These are phyloP conservation scores for Theristicus caerulescens DNA, from an alignment of 2,113 vertebrate species.

Conservation along the genomic window DNA sequence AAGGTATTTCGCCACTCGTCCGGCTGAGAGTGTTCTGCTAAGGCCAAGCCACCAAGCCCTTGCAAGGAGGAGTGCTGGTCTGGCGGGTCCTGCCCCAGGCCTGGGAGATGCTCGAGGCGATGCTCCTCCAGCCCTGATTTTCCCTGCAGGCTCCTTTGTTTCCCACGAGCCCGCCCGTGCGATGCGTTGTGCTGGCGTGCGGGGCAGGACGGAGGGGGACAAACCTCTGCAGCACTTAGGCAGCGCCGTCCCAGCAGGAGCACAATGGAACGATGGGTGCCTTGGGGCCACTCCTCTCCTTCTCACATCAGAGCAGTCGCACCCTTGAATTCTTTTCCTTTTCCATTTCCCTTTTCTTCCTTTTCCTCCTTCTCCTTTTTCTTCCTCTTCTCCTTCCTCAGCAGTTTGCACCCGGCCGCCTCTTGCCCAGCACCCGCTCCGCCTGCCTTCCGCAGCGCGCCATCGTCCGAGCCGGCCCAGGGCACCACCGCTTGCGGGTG, in stretches of 20 bases:
- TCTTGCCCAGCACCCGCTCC: background rate
- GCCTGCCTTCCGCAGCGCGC: background rate
- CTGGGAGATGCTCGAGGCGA: background rate
- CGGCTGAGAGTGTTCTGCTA: background rate
- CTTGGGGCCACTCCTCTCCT: background rate
- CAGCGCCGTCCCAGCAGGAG: background rate
- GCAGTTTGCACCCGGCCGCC: background rate
- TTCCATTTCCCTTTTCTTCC: background rate
- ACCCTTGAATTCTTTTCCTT: background rate
- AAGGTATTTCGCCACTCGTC: background rate
- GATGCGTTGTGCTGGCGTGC: background rate
- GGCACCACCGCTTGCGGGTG: background rate
- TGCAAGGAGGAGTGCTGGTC: background rate
- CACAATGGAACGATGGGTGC: background rate
- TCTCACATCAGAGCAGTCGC: background rate
- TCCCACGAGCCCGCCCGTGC: rapidly evolving
- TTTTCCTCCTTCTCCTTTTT: too few relatives aligned
- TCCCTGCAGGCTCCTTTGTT: background rate
- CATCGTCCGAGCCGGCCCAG: background rate
- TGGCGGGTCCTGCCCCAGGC: background rate
- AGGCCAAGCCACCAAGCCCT: background rate
- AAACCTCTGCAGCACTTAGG: background rate
- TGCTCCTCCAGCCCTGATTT: background rate
- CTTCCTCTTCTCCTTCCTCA: background rate
- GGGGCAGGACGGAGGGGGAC: background rate